Evolutionary conservation across 2,113 vertebrate genomes (phyloP).

Genomic region (Phalacrocorax aristotelis): DNA sequence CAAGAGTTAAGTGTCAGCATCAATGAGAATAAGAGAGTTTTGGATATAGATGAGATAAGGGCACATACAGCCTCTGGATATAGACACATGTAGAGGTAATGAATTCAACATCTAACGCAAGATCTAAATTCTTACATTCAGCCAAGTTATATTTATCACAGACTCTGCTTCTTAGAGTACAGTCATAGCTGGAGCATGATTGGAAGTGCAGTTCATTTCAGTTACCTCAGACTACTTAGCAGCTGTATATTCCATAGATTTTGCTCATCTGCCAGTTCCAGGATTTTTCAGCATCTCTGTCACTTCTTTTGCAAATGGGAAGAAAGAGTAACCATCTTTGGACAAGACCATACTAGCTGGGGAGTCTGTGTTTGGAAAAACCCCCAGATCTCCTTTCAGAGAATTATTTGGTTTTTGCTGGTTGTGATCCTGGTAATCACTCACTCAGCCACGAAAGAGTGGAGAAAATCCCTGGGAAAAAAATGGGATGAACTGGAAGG

Average conservation of each 20-base stretch:
- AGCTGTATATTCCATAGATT: conserved; percentile 20
- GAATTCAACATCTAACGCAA: conserved; percentile 50
- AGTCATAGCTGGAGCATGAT: conserved; percentile 39
- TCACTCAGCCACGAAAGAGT: not conserved
- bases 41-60: conserved; percentile 53
- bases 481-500: not conserved
- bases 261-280: not conserved
- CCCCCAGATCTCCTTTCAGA: not conserved
- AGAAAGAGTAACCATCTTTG: not conserved
- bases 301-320: not conserved
- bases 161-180: conserved; percentile 20
- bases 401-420: not conserved
- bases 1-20: conserved; percentile 51
- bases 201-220: conserved; percentile 27
- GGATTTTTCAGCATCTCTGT: conserved; percentile 20
- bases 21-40: conserved; percentile 23
- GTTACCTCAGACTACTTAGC: conserved; percentile 42
- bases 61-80: conserved; percentile 49
- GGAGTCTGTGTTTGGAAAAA: not conserved
- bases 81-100: conserved; percentile 56
- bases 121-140: conserved; percentile 58
- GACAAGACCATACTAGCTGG: not conserved
- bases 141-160: conserved; percentile 65
- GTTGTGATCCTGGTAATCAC: not conserved
- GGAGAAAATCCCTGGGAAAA: not conserved